These are phyloP conservation scores for Synergus japonicus DNA, from an alignment of 2,888 invertebrate species.

Conservation along the genomic window DNA sequence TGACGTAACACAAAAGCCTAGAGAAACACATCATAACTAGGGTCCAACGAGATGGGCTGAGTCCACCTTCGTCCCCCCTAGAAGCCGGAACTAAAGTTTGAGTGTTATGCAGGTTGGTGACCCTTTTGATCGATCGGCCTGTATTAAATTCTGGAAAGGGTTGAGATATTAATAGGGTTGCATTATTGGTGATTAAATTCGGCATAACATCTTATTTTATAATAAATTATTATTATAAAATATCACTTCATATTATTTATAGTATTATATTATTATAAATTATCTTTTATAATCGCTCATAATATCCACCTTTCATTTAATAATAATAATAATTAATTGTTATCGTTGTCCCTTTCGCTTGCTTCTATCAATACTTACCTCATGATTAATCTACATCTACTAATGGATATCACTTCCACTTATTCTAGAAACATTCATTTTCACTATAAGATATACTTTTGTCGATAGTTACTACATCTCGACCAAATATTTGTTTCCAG, in stretches of 20 bases:
- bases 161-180: background rate
- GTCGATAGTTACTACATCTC: no score
- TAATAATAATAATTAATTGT: no score
- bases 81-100: slow-evolving; percentile 33
- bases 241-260: no score
- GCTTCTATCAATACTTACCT: background rate
- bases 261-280: no score
- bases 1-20: slow-evolving; percentile 57
- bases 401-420: background rate
- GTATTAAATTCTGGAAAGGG: slow-evolving; percentile 7
- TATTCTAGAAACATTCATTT: background rate
- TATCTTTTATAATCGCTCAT: no score
- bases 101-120: slow-evolving; percentile 5
- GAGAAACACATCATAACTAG: slow-evolving; percentile 63
- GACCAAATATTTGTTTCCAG: no score
- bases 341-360: background rate
- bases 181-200: background rate
- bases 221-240: no score
- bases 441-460: no score
- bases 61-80: slow-evolving; percentile 6
- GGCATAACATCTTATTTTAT: no score
- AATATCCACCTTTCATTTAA: no score
- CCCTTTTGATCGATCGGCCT: slow-evolving; percentile 17
- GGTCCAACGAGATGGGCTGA: slow-evolving; percentile 57
- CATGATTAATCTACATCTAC: background rate